Evolutionary conservation across 2,113 vertebrate species (phyloP), one percentile per base, ranked within the genome.

Genomic region (Eira barbara): DNA sequence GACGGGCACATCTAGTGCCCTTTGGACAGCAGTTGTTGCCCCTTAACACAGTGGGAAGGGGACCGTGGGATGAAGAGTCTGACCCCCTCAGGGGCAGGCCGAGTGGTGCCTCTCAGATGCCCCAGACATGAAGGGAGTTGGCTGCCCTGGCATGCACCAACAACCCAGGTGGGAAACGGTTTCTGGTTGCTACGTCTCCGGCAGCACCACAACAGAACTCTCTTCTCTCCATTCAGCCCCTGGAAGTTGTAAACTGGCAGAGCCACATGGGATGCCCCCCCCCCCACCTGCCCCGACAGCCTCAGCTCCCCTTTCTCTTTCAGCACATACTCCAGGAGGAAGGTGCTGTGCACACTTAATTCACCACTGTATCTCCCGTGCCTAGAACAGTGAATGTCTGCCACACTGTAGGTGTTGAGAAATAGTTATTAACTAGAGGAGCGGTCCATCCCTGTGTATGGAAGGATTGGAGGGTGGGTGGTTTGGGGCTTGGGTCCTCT

Each of bases 21-120:
- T 87, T 79, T 82, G 49, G 21, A 52, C 57, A 89, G 34, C 15
- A 39, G 9, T 36, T 78, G 52, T 76, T 63, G 36, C 15, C 42
- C 34, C 49, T 82, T 42, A 52, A 84, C 23, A 8, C 6, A 69
- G 59, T 8, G 39, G 9, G 82, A 69, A 96, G 29, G 6, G 65
- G 23, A 9, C 14, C 0, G 0, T 63, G 27, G 3, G 29, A 23
- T 61, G 10, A 71, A 57, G 29, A 45, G 6, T 49, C 67, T 57
- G 59, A 73, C 78, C 9, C 12, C n/a, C 57, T 14, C 20, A 49
- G 15, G 81, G 59, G 69, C 25, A 79, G 79, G 52, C 11, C 31
- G 11, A 6, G 65, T 31, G 15, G 31, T 10, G 3, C 47, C 36
- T 67, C 3, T 55, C 55, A 55, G 25, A 78, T 31, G 73, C 9